Evolutionary conservation across 2,113 vertebrate species (phyloP).

Genomic region (Podilymbus podiceps): DNA sequence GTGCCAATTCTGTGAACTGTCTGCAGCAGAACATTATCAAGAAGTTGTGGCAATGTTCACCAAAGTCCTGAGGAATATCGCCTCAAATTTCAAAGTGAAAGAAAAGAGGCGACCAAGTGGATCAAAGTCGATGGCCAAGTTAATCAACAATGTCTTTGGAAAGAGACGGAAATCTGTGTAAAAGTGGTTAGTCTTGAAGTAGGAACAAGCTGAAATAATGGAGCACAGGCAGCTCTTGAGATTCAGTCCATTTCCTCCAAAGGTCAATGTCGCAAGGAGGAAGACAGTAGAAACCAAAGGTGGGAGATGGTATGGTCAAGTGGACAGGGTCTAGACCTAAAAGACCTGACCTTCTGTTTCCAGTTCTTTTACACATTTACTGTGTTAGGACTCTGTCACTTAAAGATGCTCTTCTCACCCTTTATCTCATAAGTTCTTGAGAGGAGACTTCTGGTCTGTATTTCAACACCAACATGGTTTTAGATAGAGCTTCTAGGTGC

Average conservation of each 20-base stretch:
- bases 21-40: constrained; percentile 85
- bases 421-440: background rate
- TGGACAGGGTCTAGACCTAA: background rate
- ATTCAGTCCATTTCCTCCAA: background rate
- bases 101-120: constrained; percentile 83
- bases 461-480: background rate
- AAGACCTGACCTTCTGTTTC: background rate
- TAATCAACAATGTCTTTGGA: constrained; percentile 89
- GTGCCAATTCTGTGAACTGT: constrained; percentile 88
- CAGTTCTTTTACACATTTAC: background rate
- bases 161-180: constrained; percentile 89
- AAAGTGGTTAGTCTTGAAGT: background rate
- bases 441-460: background rate
- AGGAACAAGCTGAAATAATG: background rate
- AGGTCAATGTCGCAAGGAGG: background rate
- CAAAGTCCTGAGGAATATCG: constrained; percentile 75
- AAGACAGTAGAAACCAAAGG: background rate
- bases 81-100: constrained; percentile 74
- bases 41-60: constrained; percentile 85
- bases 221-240: background rate
- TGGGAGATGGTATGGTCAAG: background rate
- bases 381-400: background rate
- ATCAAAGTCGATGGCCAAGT: constrained; percentile 86
- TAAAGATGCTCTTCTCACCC: background rate
- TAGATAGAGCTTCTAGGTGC: background rate